Evolutionary conservation across 2,888 invertebrate genomes (phyloP).

Genomic region (Microplitis manilae): DNA sequence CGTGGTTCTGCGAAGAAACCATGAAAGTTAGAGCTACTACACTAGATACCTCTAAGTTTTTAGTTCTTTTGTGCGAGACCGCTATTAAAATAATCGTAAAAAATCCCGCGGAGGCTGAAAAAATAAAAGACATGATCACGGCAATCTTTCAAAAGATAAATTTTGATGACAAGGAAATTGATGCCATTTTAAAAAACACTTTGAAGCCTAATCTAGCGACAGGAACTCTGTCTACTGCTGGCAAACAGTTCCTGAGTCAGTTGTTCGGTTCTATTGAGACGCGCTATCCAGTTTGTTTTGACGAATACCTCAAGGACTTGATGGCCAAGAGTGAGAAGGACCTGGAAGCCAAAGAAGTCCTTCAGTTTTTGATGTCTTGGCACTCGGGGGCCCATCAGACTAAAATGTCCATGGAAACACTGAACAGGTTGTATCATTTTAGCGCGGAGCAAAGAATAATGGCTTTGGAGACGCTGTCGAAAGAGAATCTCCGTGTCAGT

Average conservation of each 20-base stretch:
- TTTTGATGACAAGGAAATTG: conserved; percentile 73
- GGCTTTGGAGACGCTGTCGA: conserved; percentile 74
- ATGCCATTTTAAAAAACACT: conserved; percentile 58
- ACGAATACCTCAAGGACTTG: conserved; percentile 77
- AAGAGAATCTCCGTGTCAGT: conserved; percentile 72
- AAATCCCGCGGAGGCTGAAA: conserved; percentile 67
- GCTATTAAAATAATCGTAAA: conserved; percentile 74
- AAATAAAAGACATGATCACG: conserved; percentile 75
- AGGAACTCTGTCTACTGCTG: conserved; percentile 26
- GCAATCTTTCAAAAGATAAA: conserved; percentile 77
- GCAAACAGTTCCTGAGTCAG: conserved; percentile 54
- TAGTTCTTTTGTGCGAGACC: conserved; percentile 75
- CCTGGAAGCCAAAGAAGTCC: conserved; percentile 49
- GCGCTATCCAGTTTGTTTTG: conserved; percentile 82
- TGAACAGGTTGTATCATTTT: conserved; percentile 78
- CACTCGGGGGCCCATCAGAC: conserved; percentile 58
- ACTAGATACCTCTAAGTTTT: conserved; percentile 75
- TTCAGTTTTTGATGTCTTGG: conserved; percentile 65
- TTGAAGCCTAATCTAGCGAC: conserved; percentile 42
- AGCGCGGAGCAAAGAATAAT: conserved; percentile 78
- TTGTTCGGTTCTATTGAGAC: conserved; percentile 74
- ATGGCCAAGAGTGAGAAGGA: conserved; percentile 64
- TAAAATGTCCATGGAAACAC: conserved; percentile 59
- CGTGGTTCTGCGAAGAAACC: conserved; percentile 74
- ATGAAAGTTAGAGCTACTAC: conserved; percentile 75